Conservation (phyloP, 2,797 vertebrate species). For the Gephyroberyx darwinii region DNA sequence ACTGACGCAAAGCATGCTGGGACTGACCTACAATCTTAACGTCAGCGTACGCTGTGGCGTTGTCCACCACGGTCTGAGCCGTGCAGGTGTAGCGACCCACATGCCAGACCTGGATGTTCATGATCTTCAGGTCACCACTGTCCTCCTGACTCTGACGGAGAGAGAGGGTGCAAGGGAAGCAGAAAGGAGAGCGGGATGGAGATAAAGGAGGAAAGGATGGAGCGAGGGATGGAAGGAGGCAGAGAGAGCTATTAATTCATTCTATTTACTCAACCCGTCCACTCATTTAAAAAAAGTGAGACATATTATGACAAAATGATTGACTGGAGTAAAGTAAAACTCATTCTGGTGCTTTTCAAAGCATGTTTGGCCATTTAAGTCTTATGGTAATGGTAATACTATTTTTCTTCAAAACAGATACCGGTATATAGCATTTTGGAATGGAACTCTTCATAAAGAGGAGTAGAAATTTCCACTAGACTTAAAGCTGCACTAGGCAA, state of each 20-base stretch:
- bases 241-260: background rate
- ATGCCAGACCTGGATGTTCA: constrained; percentile 89
- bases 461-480: no score
- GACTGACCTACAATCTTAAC: constrained; percentile 92
- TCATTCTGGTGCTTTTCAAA: no score
- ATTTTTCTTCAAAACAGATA: no score
- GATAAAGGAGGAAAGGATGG: background rate
- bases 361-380: no score
- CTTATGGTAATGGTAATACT: no score
- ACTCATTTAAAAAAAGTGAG: background rate
- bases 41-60: constrained; percentile 88
- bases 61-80: constrained; percentile 96
- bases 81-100: constrained; percentile 94
- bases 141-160: constrained; percentile 78
- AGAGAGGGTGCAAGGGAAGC: background rate
- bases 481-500: no score
- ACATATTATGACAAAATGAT: no score
- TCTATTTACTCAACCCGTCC: background rate
- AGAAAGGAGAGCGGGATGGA: background rate
- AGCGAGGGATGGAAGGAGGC: background rate
- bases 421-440: no score
- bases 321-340: no score
- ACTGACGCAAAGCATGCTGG: background rate
- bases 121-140: constrained; percentile 90
- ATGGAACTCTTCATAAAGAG: no score